These are phyloP conservation scores for Adineta ricciae DNA, from an alignment of 2,888 invertebrate species.

Conservation along the genomic window DNA sequence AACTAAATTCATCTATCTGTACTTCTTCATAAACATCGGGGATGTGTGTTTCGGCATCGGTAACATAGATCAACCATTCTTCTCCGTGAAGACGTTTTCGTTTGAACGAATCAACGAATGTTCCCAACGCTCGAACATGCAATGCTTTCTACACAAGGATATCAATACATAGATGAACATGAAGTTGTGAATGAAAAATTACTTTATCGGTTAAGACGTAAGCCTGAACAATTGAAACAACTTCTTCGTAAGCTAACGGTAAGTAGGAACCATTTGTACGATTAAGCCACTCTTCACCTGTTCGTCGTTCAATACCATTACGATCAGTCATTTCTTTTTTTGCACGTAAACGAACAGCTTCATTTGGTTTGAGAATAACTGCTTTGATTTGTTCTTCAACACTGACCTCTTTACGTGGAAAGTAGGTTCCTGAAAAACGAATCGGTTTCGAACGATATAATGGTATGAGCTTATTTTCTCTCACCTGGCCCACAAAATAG, in stretches of 20 bases:
- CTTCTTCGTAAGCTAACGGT: slow-evolving; percentile 42
- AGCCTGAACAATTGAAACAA: slow-evolving; percentile 30
- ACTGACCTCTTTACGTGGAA: slow-evolving; percentile 50
- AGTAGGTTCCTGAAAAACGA: not conserved
- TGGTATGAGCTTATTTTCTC: no score
- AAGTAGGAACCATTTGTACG: slow-evolving; percentile 39
- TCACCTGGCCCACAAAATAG: slow-evolving; percentile 50
- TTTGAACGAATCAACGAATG: slow-evolving; percentile 38
- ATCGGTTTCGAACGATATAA: no score
- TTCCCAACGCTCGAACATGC: slow-evolving; percentile 39
- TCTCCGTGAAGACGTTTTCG: slow-evolving; percentile 41
- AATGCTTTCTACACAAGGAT: slow-evolving; percentile 35
- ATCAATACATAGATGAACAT: not conserved
- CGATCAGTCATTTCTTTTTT: slow-evolving; percentile 50
- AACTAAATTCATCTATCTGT: no score
- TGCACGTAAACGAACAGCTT: slow-evolving; percentile 51
- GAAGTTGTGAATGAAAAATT: not conserved
- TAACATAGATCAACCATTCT: slow-evolving; percentile 42
- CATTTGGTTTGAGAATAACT: slow-evolving; percentile 50
- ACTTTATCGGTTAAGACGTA: slow-evolving; percentile 39
- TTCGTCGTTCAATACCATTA: slow-evolving; percentile 36
- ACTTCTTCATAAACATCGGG: slow-evolving; percentile 44
- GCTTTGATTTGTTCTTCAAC: slow-evolving; percentile 50
- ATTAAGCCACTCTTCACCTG: slow-evolving; percentile 24
- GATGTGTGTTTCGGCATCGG: slow-evolving; percentile 39